A percentile compares a stretch with the other conserved stretches of the same genome.
phyloP scores from a whole-genome alignment of 2,888 invertebrate genomes.

The Metalampra italica region DNA sequence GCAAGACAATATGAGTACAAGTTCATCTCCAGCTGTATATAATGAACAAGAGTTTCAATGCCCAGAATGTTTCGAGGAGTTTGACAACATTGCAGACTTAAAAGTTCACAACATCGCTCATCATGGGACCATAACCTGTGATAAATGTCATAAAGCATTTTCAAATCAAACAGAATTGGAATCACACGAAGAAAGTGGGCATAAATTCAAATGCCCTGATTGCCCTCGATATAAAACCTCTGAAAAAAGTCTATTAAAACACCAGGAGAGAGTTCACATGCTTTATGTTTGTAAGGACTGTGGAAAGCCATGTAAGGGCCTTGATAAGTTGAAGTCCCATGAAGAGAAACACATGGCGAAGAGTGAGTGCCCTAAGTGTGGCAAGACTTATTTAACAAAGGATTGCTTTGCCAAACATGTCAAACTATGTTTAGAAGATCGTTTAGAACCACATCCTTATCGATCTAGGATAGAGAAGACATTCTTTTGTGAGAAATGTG shows the following conservation, averaged over 20 bases:
- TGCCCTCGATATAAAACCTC: constrained; percentile 40
- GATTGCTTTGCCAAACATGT: constrained; percentile 58
- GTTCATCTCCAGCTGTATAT: neutral
- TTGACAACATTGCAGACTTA: constrained; percentile 29
- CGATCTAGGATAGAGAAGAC: constrained; percentile 45
- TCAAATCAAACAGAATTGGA: constrained; percentile 26
- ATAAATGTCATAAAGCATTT: constrained; percentile 41
- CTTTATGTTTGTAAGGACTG: constrained; percentile 54
- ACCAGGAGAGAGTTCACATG: constrained; percentile 38
- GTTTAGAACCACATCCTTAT: constrained; percentile 57
- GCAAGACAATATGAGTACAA: constrained; percentile 26
- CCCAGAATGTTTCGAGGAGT: constrained; percentile 31
- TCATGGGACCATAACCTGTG: constrained; percentile 44
- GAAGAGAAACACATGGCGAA: constrained; percentile 51
- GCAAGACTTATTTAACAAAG: constrained; percentile 54
- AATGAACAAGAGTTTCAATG: neutral
- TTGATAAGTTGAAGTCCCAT: constrained; percentile 48
- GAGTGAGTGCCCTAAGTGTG: constrained; percentile 59
- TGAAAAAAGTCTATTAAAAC: constrained; percentile 39
- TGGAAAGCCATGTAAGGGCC: constrained; percentile 49
- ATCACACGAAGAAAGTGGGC: constrained; percentile 29
- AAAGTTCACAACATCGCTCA: constrained; percentile 37
- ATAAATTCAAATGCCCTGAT: constrained; percentile 40
- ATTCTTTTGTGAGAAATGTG: constrained; percentile 51
- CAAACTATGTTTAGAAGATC: constrained; percentile 48